Evolutionary conservation across 2,113 vertebrate species (phyloP).

Genomic region (Thermophis baileyi): DNA sequence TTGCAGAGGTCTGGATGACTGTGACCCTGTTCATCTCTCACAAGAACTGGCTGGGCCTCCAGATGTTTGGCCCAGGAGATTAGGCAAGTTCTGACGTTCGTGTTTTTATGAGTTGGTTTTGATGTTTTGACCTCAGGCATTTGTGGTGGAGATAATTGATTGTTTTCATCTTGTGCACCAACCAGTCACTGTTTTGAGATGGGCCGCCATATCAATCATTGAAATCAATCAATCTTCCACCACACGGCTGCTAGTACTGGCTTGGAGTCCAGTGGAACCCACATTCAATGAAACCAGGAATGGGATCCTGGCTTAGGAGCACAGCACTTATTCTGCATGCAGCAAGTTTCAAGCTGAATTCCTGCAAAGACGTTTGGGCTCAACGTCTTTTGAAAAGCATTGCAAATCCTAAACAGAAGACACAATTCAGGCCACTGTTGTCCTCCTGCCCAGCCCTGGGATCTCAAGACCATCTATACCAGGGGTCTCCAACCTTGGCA

Average conservation of each 20-base stretch:
- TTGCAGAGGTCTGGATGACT: no score
- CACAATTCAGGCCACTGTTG: no score
- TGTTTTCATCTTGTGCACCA: background rate
- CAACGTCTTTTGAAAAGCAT: no score
- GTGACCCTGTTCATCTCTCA: background rate
- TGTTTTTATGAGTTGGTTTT: background rate
- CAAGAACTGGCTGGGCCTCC: background rate
- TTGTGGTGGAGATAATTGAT: background rate
- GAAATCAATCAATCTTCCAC: background rate
- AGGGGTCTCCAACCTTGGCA: no score
- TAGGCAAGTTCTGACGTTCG: fast-evolving
- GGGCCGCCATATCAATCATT: no score
- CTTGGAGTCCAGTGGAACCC: no score
- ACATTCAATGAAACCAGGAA: background rate
- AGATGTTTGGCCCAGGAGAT: background rate
- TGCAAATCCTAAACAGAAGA: background rate
- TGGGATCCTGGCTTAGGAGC: background rate
- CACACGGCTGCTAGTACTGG: background rate
- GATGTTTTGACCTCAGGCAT: no score
- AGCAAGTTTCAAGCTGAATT: background rate
- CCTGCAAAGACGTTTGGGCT: background rate
- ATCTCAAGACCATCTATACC: background rate
- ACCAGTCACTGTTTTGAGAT: background rate
- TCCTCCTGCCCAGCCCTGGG: background rate
- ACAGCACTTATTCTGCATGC: no score